Base-by-base conservation (phyloP, 2,888 invertebrate species). In the Eupithecia subfuscata region DNA sequence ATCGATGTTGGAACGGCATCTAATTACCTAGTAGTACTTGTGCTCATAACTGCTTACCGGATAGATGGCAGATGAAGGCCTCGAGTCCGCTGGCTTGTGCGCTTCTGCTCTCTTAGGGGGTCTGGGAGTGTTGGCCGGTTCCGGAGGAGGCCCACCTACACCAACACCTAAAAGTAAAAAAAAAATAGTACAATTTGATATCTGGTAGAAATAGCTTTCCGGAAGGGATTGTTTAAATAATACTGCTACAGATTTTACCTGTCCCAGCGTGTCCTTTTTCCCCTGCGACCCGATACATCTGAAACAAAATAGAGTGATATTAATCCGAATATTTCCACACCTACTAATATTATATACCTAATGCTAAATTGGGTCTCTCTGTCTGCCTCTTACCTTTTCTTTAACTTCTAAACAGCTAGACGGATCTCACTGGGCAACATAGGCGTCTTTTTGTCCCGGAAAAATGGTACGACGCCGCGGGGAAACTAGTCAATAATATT, bases 201-300 rank as follows among this genome's bases (percentile, higher is more conserved):
- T 22, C 22, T 22, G n/a, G 56, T 12, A 25, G 60, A 60, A 25
- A 60, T 22, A 25, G n/a, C 22, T 56, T 56, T 11, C 11, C n/a
- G 6, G 11, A 40, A 40, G 40, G 6, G 40, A 40, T 9, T 9
- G 7, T 40, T 40, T 40, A 9, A 40, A 56, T 56, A 22, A 60
- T 25, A 25, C 6, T 25, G 22, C 14, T 14, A n/a, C n/a, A 60
- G 25, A 60, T 1, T 9, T 64, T 64, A 64, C 64, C 18, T 34
- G 18, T 4, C 64, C 37, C 65, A n/a, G 30, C n/a, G 9, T 11
- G 30, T 0, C 30, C 68, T 12, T 37, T 43, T 9, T 68, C 43
- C 40, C 37, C 37, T 1, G 82, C 89, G 40, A 94, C 87, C 87
- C 93, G 91, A 82, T 94, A 94, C 84, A 94, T 83, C 94, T 94